Evolutionary conservation across 2,113 vertebrate species (phyloP).

Genomic region (Plecturocebus donacophilus): DNA sequence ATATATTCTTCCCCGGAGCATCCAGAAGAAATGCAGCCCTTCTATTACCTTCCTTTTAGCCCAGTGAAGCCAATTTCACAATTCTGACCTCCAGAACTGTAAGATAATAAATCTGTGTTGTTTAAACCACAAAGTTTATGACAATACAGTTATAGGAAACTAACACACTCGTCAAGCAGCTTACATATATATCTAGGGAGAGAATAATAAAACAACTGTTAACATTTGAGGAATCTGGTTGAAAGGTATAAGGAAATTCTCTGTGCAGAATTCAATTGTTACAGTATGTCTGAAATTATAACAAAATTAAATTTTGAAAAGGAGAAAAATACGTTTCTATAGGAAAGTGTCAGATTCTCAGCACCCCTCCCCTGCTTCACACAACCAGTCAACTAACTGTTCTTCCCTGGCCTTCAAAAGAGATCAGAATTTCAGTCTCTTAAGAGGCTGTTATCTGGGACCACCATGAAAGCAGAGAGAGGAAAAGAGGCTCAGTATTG

Average conservation of each 20-base stretch:
- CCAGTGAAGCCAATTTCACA: background rate
- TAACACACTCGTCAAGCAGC: background rate
- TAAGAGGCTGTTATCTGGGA: background rate
- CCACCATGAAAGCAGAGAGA: background rate
- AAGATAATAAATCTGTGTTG: background rate
- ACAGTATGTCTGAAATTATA: background rate
- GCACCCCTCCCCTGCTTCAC: background rate
- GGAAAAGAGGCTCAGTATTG: background rate
- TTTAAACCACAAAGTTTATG: background rate
- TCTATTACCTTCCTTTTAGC: background rate
- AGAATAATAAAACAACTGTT: background rate
- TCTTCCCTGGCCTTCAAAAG: background rate
- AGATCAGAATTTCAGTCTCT: background rate
- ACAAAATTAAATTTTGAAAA: background rate
- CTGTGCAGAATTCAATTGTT: background rate
- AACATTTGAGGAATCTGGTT: background rate
- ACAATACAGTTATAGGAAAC: background rate
- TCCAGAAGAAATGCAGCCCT: background rate
- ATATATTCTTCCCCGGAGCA: rapidly evolving
- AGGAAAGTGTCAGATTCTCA: background rate
- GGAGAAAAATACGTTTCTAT: background rate
- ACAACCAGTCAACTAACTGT: background rate
- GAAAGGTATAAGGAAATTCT: background rate
- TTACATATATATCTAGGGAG: background rate
- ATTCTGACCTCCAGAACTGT: background rate